Evolutionary conservation across 2,888 invertebrate species (phyloP), one percentile per base, ranked within the genome.

Genomic region (Ecliptopera silaceata): DNA sequence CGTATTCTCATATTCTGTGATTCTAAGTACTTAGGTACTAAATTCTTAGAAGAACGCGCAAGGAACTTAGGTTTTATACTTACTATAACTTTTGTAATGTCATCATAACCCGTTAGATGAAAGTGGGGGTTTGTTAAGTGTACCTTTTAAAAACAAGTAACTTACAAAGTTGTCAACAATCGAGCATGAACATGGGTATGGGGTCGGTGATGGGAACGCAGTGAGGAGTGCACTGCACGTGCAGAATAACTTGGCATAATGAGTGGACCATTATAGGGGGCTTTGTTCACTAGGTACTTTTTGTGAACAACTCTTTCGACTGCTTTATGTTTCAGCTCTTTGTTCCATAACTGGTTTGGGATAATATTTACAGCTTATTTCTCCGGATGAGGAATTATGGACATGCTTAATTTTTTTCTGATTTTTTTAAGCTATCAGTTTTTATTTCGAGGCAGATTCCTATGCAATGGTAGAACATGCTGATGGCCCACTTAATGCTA

Each of bases 181-280:
- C 15, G 29, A 12, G 10, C 6, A 22, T n/a, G n/a, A n/a, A n/a
- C n/a, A n/a, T n/a, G n/a, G n/a, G n/a, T n/a, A n/a, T 31, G 38
- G 29, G 42, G 39, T 26, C 26, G 22, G 32, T 12, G 18, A 22
- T 53, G 75, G 69, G 73, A 74, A 67, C 64, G 51, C 57, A 60
- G 60, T 46, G 32, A 26, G 10, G 0, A 29, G 48, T 56, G 67
- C 79, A 79, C 79, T 56, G 67, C 79, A 79, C 79, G 79, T 79
- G 77, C 74, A 74, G 70, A 66, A 62, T 63, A 65, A 50, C 52
- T 26, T 26, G 45, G 6, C 20, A 3, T 43, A 43, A 46, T 17
- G 46, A 13, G 36, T n/a, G 15, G 15, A 17, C n/a, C 36, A 8
- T 36, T 36, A 8, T 36, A 10, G 6, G n/a, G 47, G 11, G 38